Evolutionary conservation across 2,113 vertebrate genomes (phyloP).

Genomic region (Daphoenositta chrysoptera): DNA sequence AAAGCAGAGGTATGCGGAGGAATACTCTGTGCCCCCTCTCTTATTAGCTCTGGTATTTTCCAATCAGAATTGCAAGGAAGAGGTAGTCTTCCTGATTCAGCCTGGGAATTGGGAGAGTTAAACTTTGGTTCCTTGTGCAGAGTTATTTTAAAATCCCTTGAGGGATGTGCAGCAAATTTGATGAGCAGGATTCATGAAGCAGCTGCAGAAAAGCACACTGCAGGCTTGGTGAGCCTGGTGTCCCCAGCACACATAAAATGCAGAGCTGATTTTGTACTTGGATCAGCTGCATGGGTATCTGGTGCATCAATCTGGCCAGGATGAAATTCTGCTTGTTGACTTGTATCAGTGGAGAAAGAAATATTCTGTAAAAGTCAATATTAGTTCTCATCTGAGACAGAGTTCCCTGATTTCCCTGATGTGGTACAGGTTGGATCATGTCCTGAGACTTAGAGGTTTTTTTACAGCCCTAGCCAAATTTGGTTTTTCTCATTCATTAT

Average conservation of each 20-base stretch:
- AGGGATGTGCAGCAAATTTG: not conserved
- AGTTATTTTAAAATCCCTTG: not conserved
- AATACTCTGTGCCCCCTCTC: not conserved
- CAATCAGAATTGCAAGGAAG: not conserved
- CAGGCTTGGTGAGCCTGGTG: not conserved
- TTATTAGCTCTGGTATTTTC: not conserved
- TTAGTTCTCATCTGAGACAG: not conserved
- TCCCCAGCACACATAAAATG: not conserved
- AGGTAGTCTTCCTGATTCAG: not conserved
- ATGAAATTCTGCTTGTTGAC: not conserved
- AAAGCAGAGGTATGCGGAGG: not conserved
- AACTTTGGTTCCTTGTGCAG: not conserved
- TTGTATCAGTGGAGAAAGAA: not conserved
- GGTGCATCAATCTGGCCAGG: fast-evolving
- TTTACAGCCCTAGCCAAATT: not conserved
- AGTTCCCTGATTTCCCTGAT: not conserved
- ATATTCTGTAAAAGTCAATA: not conserved
- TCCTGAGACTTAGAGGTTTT: not conserved
- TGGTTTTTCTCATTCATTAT: not conserved
- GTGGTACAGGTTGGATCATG: not conserved
- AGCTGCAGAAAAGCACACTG: not conserved
- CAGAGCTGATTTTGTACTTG: not conserved
- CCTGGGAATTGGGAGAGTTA: not conserved
- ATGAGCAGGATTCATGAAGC: not conserved
- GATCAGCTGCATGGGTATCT: not conserved